Percentiles rank a stretch among this genome's conserved stretches.
These are phyloP conservation scores for Betta splendens DNA, from an alignment of 2,797 vertebrate genomes.

Conservation along the genomic window DNA sequence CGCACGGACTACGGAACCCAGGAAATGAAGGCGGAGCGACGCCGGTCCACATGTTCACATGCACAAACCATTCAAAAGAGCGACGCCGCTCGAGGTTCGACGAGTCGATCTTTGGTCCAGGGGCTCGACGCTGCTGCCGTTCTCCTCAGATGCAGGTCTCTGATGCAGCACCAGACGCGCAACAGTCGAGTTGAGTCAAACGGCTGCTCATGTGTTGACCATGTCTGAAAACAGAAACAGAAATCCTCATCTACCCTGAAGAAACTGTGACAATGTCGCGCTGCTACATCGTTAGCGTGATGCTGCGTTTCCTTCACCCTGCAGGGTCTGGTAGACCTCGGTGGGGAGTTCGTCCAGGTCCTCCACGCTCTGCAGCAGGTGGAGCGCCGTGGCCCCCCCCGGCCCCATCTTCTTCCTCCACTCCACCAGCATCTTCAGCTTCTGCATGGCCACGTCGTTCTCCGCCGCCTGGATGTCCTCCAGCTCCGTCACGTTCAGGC, in stretches of 20 bases:
- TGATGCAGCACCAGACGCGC: conserved; percentile 21
- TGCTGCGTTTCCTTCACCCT: no score
- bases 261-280: no score
- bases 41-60: conserved; percentile 6
- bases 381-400: conserved; percentile 63
- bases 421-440: conserved; percentile 79
- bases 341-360: conserved; percentile 70
- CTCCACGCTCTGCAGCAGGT: conserved; percentile 64
- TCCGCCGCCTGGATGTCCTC: conserved; percentile 78
- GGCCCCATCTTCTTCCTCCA: conserved; percentile 77
- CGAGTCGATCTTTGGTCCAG: conserved; percentile 29
- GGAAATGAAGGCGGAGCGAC: background rate
- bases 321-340: conserved; percentile 75
- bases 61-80: conserved; percentile 4
- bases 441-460: conserved; percentile 78
- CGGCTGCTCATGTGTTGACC: conserved; percentile 34
- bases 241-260: no score
- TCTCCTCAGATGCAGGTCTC: conserved; percentile 46
- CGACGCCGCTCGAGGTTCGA: conserved; percentile 1
- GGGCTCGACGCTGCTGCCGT: conserved; percentile 2
- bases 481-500: conserved; percentile 75
- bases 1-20: conserved; percentile 38
- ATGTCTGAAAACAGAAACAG: conserved; percentile 65
- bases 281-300: no score
- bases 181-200: background rate